Evolutionary conservation across 2,888 invertebrate genomes (phyloP).

Genomic region (Lasioglossum oenotherae): DNA sequence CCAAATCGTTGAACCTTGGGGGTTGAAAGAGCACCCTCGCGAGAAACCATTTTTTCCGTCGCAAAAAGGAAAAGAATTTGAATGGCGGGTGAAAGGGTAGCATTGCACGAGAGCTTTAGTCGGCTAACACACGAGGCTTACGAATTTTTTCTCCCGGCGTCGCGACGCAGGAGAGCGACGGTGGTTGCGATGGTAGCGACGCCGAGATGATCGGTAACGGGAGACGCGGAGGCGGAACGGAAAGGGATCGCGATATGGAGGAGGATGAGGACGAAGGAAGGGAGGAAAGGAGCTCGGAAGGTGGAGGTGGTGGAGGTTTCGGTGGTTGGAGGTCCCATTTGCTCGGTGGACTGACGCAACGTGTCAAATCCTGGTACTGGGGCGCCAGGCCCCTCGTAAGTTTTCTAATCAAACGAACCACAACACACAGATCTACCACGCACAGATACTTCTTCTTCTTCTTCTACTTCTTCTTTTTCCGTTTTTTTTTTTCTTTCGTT

Average conservation of each 20-base stretch:
- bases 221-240: slow-evolving; percentile 76
- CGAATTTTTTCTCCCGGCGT: slow-evolving; percentile 60
- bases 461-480: background rate
- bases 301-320: slow-evolving; percentile 84
- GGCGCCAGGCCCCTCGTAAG: slow-evolving; percentile 97
- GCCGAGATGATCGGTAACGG: slow-evolving; percentile 84
- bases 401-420: slow-evolving; percentile 81
- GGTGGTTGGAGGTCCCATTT: slow-evolving; percentile 96
- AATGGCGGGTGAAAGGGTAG: background rate
- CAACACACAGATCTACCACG: slow-evolving; percentile 58
- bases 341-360: slow-evolving; percentile 97
- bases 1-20: background rate
- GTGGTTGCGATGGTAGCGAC: slow-evolving; percentile 84
- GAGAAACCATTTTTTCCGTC: background rate
- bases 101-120: background rate
- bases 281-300: slow-evolving; percentile 83
- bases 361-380: slow-evolving; percentile 99
- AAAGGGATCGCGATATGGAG: slow-evolving; percentile 83
- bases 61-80: background rate
- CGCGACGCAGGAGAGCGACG: slow-evolving; percentile 81
- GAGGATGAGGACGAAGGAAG: slow-evolving; percentile 83
- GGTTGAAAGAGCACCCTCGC: background rate
- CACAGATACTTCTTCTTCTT: slow-evolving; percentile 45
- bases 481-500: background rate
- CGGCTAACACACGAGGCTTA: slow-evolving; percentile 57